phyloP scores from a whole-genome alignment of 1,140 invertebrate species.

The Cyclina sinensis region DNA sequence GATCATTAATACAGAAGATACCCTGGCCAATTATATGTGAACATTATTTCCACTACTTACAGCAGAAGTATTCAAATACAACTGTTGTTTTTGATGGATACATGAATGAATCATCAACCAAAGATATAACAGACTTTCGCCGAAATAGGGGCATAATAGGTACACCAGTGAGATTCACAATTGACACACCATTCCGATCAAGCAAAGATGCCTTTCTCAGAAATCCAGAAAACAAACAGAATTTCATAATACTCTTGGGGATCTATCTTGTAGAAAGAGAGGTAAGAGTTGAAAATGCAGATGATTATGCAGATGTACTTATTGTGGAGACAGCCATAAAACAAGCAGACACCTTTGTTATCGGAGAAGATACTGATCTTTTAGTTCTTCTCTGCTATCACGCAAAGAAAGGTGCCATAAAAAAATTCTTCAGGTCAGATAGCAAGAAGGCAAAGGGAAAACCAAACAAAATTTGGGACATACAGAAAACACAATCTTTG shows the following conservation, averaged over 20 bases:
- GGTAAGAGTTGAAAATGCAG: conserved; percentile 47
- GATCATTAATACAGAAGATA: conserved; percentile 60
- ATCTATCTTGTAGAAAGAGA: conserved; percentile 38
- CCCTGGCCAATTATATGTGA: conserved; percentile 43
- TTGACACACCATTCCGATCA: conserved; percentile 23
- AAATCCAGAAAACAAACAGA: conserved; percentile 69
- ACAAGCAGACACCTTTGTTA: conserved; percentile 26
- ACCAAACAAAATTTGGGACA: conserved; percentile 34
- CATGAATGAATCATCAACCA: conserved; percentile 47
- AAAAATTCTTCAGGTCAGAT: conserved; percentile 8
- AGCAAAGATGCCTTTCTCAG: conserved; percentile 67
- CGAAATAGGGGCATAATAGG: conserved; percentile 34
- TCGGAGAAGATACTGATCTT: conserved; percentile 70
- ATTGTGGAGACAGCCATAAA: conserved; percentile 67
- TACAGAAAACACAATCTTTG: neutral
- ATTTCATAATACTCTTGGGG: conserved; percentile 63
- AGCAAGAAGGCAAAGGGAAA: neutral
- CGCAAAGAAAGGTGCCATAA: neutral
- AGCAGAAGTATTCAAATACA: conserved; percentile 25
- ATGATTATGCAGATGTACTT: conserved; percentile 68
- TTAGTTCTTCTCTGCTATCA: conserved; percentile 68
- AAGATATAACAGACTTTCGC: conserved; percentile 56
- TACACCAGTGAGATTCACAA: conserved; percentile 31
- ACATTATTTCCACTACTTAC: conserved; percentile 35
- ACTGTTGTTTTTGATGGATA: conserved; percentile 61